These are phyloP conservation scores for Diorhabda elongata DNA, from an alignment of 1,140 invertebrate genomes.

Conservation along the genomic window DNA sequence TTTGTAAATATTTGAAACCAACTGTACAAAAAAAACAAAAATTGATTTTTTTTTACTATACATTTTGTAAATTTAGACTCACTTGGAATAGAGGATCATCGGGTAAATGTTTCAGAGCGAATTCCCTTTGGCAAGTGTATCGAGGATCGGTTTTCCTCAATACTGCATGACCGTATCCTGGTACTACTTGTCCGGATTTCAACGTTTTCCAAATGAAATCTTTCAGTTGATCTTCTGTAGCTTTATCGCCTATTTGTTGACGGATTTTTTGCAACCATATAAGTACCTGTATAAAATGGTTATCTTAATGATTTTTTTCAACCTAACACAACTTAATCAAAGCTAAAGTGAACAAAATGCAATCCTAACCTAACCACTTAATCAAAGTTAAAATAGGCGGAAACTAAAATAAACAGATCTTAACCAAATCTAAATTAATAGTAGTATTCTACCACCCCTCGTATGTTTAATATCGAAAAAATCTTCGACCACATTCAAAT, in stretches of 20 bases:
- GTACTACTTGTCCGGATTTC: constrained; percentile 86
- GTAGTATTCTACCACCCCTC: too few relatives aligned
- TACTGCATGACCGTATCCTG: constrained; percentile 89
- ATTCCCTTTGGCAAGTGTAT: constrained; percentile 84
- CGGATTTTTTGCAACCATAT: constrained; percentile 70
- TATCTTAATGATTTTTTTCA: too few relatives aligned
- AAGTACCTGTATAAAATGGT: constrained; percentile 54
- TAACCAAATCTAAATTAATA: too few relatives aligned
- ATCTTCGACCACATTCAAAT: too few relatives aligned
- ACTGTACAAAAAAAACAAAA: constrained; percentile 46
- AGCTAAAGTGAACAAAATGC: too few relatives aligned
- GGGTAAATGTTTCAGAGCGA: constrained; percentile 82
- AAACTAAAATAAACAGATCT: too few relatives aligned
- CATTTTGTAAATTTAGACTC: constrained; percentile 20
- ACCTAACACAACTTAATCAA: too few relatives aligned
- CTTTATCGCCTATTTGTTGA: constrained; percentile 63
- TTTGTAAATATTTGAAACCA: constrained; percentile 81
- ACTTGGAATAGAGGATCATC: constrained; percentile 79
- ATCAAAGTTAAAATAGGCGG: too few relatives aligned
- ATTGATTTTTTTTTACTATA: background rate
- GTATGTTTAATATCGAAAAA: too few relatives aligned
- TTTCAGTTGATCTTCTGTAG: constrained; percentile 73
- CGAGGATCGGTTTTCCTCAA: constrained; percentile 86
- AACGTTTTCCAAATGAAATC: constrained; percentile 86
- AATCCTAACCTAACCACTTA: too few relatives aligned